Conservation (phyloP, 2,888 invertebrate genomes). For the Strigamia crassipes region DNA sequence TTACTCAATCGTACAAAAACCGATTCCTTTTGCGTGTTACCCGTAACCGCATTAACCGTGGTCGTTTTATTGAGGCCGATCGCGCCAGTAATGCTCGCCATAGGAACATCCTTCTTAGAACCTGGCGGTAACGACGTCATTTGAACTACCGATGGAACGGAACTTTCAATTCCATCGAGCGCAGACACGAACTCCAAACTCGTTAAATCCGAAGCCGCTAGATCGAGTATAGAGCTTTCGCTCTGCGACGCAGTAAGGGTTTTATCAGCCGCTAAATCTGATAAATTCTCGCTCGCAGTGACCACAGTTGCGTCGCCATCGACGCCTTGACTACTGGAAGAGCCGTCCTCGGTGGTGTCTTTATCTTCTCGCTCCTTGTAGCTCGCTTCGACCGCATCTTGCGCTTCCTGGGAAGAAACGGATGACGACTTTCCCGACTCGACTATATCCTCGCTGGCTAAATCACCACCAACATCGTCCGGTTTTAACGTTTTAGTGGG, state of each 20-base stretch:
- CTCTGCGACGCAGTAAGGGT: background rate
- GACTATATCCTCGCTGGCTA: background rate
- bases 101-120: background rate
- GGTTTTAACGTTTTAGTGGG: slow-evolving; percentile 43
- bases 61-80: background rate
- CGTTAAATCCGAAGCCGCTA: background rate
- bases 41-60: background rate
- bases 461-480: background rate
- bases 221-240: background rate
- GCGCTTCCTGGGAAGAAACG: background rate
- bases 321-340: background rate
- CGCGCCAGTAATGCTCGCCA: background rate
- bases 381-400: background rate
- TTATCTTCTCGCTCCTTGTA: background rate
- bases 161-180: background rate
- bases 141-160: background rate
- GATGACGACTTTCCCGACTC: background rate
- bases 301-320: background rate
- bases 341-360: background rate
- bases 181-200: background rate
- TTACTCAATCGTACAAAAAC: slow-evolving; percentile 95
- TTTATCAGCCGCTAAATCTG: background rate
- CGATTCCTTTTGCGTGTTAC: slow-evolving; percentile 76
- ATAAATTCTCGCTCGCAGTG: background rate
- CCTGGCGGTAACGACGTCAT: background rate